Percentiles rank a stretch among this genome's conserved stretches.
phyloP scores from a whole-genome alignment of 2,113 vertebrate genomes.

The Oryzias melastigma region DNA sequence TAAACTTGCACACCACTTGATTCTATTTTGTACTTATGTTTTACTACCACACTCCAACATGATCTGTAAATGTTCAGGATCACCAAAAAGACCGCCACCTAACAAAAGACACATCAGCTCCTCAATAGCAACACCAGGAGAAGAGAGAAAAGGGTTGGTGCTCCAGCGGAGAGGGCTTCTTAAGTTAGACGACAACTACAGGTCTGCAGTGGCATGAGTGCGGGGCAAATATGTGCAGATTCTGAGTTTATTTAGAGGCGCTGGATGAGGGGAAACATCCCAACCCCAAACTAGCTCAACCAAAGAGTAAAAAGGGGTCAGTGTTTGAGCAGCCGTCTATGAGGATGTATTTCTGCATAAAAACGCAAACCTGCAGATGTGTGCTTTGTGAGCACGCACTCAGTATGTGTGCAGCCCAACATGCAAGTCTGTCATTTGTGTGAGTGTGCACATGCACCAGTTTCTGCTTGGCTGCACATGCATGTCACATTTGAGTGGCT shows the following conservation, averaged over 20 bases:
- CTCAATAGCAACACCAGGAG: constrained; percentile 70
- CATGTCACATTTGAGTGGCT: constrained; percentile 72
- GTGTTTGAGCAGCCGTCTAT: constrained; percentile 12
- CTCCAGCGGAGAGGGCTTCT: constrained; percentile 49
- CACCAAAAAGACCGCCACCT: constrained; percentile 67
- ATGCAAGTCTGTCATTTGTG: constrained; percentile 6
- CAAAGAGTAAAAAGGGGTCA: constrained; percentile 29
- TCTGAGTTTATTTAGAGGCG: constrained; percentile 1
- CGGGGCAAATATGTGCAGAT: constrained; percentile 13
- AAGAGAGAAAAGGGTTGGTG: constrained; percentile 49
- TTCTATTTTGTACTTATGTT: too few relatives aligned
- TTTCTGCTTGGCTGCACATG: constrained; percentile 25
- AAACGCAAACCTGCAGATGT: constrained; percentile 21
- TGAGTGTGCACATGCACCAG: constrained; percentile 19
- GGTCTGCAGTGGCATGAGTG: constrained; percentile 36
- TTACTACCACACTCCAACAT: too few relatives aligned
- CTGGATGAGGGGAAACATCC: constrained; percentile 23
- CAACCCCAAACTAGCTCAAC: constrained; percentile 37
- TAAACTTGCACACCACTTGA: too few relatives aligned
- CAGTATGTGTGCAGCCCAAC: constrained; percentile 1
- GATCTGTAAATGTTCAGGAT: constrained; percentile 12
- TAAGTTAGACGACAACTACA: constrained; percentile 50
- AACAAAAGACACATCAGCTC: constrained; percentile 60
- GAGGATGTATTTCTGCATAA: constrained; percentile 7
- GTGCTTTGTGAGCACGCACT: constrained; percentile 1